phyloP scores from a whole-genome alignment of 2,113 vertebrate genomes.

The Rallus limicola region DNA sequence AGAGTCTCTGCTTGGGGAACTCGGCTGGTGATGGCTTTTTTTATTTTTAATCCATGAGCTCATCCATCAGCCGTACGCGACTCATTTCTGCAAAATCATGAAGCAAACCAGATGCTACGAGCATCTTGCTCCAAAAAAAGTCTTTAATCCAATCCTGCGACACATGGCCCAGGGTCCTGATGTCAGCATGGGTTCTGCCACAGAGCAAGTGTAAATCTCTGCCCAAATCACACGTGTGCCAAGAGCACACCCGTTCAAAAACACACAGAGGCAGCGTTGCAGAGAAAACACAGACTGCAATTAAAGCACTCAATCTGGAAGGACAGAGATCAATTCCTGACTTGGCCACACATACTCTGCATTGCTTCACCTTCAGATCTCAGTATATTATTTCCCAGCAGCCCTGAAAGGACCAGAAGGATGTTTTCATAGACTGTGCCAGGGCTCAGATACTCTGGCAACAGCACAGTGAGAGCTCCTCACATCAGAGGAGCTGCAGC shows the following conservation, averaged over 20 bases:
- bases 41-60: slow-evolving; percentile 37
- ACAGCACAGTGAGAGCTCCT: not conserved
- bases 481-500: not conserved
- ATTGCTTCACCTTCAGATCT: not conserved
- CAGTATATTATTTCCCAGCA: not conserved
- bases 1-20: not conserved
- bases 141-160: slow-evolving; percentile 5
- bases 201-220: not conserved
- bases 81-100: slow-evolving; percentile 25
- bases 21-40: not conserved
- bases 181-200: slow-evolving; percentile 11
- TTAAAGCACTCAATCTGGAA: not conserved
- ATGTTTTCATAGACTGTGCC: not conserved
- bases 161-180: not conserved
- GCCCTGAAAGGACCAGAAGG: not conserved
- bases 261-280: not conserved
- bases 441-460: not conserved
- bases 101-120: slow-evolving; percentile 17
- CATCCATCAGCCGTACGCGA: not conserved
- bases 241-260: not conserved
- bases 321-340: not conserved
- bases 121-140: slow-evolving; percentile 2
- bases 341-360: not conserved
- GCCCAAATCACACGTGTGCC: not conserved
- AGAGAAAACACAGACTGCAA: slow-evolving; percentile 21